Evolutionary conservation across 2,888 invertebrate genomes (phyloP), one percentile per base, ranked within the genome.

Genomic region (Mycalesis mineus): DNA sequence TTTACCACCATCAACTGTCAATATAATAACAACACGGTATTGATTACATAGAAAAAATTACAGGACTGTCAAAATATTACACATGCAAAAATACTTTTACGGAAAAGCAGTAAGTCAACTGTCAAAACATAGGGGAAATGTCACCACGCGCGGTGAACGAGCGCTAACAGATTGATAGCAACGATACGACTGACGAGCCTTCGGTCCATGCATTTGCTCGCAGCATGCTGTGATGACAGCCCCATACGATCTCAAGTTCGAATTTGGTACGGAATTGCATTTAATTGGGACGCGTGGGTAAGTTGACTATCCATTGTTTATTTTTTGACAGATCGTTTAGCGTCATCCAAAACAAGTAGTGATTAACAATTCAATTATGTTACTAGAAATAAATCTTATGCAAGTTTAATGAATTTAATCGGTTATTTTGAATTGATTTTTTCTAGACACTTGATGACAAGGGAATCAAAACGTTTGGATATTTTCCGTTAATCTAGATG

Each of bases 91-190:
- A 11, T 2, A 11, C 11, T 33, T 14, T 31, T 33, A 33, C 33
- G 15, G 31, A 11, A 22, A 5, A 11, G 9, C 2, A 33, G 15
- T 13, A 37, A 8, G 39, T 49, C 37, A 28, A 4, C 28, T 28
- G 37, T 49, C 39, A 22, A 37, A 49, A 39, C 9, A 4, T 15
- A 15, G 4, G 14, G 47, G 15, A 36, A 33, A 14, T 5, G 37
- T 1, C 5, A 13, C 14, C 15, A 33, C 68, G 73, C 77, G 73
- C 76, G 71, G 77, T 74, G 68, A 64, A 66, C 73, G 69, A 72
- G 74, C 80, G 79, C 77, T 72, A 78, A 77, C 82, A 75, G 77
- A 76, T 77, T 77, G 82, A 75, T 83, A 84, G 80, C 84, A 82
- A 77, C 74, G 81, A 67, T 69, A 69, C 77, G 82, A 88, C 88